A percentile compares a stretch with the other conserved stretches of the same genome.
These are phyloP conservation scores for Anser cygnoides DNA, from an alignment of 2,113 vertebrate genomes.

Conservation along the genomic window DNA sequence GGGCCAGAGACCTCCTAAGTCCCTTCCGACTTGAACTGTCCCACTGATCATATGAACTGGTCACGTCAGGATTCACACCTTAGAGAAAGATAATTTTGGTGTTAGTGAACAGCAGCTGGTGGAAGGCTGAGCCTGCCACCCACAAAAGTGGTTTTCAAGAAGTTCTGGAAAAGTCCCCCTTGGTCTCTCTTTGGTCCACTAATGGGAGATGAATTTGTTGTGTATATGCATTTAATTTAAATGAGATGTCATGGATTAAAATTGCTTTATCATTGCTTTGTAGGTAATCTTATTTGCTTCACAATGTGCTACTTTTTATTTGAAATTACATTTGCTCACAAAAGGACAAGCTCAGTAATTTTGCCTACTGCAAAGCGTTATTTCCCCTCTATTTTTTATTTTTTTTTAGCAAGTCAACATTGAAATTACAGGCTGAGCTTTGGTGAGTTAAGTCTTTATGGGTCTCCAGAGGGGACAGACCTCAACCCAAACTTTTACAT, in stretches of 20 bases:
- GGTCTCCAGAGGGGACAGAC: neutral
- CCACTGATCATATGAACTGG: neutral
- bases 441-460: neutral
- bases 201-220: neutral
- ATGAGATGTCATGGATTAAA: neutral
- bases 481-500: neutral
- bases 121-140: neutral
- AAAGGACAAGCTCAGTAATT: slow-evolving; percentile 33
- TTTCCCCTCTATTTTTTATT: neutral
- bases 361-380: neutral
- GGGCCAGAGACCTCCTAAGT: neutral
- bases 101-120: neutral
- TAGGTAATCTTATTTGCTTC: slow-evolving; percentile 25
- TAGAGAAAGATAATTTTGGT: neutral
- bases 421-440: slow-evolving; percentile 24
- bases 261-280: neutral
- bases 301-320: neutral
- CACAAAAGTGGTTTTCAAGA: neutral
- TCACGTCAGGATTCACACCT: neutral
- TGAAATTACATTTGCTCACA: slow-evolving; percentile 35
- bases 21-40: neutral
- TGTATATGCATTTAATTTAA: slow-evolving; percentile 7
- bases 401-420: neutral
- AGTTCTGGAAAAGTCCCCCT: neutral
- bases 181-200: neutral